Base-by-base conservation (phyloP, 1,140 invertebrate genomes). In the Spodoptera litura region DNA sequence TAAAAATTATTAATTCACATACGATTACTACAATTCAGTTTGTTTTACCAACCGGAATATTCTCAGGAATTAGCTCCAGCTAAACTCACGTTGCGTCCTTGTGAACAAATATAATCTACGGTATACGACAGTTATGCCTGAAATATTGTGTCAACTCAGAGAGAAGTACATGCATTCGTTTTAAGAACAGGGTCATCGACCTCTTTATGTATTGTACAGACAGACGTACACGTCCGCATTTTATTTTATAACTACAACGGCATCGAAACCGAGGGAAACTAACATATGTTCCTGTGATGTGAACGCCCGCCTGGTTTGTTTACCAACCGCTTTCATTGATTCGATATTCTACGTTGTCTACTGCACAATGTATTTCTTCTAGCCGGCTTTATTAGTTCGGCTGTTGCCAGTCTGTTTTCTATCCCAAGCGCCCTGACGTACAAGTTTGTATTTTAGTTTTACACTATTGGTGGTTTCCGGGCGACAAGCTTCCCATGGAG, bases 221-320 rank as follows among this genome's bases (percentile, higher is more conserved):
- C 89, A 91, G 90, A 92, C 88, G 81, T 85, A 89, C 80, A 87
- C 89, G 87, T 89, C 91, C 89, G 88, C 84, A 89, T 93, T 92
- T 91, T 90, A 88, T 91, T 90, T 91, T 85, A 87, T 88, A 83
- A 86, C 86, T 85, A 81, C 77, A 52, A 72, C 59, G 59, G 72
- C 78, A 71, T 70, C 71, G 56, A 64, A 81, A 79, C 58, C 70
- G 53, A 77, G 66, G 81, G 72, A 82, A 78, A 72, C 81, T 78
- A 75, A 80, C 73, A 71, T 70, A 77, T 74, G 76, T 72, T 81
- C 15, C 55, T 52, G 61, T 8, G 38, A 62, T 78, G 83, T 83
- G 81, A 87, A 87, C 77, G 84, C 70, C 80, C 84, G 78, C 72
- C 13, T 68, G 68, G 79, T 86, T 84, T 86, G 76, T 87, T 85